Conservation (phyloP, 2,888 invertebrate genomes). For the Cantharis rufa region DNA sequence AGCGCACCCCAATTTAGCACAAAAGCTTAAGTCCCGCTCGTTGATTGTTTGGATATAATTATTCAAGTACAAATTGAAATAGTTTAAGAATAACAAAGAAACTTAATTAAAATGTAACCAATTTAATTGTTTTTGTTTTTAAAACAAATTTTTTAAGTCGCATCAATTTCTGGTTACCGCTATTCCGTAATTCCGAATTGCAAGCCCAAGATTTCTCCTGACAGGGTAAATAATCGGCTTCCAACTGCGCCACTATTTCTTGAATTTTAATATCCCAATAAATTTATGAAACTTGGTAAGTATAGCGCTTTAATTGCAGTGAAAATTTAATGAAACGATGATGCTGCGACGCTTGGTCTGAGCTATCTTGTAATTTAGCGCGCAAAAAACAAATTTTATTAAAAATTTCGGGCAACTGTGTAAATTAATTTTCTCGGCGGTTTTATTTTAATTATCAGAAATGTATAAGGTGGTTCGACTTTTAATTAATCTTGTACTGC, state of each 20-base stretch:
- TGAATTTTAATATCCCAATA: neutral
- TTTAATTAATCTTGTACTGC: neutral
- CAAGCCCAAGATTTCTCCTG: neutral
- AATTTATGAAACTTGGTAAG: neutral
- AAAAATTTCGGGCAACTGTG: neutral
- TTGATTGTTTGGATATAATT: slow-evolving; percentile 6
- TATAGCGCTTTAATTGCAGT: neutral
- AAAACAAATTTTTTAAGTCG: neutral
- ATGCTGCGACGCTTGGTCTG: neutral
- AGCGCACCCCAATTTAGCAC: neutral
- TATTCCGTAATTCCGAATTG: neutral
- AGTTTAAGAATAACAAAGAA: neutral
- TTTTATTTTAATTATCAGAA: neutral
- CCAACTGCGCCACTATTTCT: neutral
- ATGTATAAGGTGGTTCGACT: neutral
- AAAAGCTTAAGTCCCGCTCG: neutral
- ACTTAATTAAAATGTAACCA: neutral
- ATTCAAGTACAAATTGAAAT: neutral
- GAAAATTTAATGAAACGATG: neutral
- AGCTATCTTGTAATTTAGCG: neutral
- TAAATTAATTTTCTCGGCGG: neutral
- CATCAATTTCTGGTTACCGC: neutral
- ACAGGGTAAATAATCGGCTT: neutral
- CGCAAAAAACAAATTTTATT: neutral
- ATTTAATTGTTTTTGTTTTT: neutral